phyloP scores from a whole-genome alignment of 2,113 vertebrate species.

The Diphyllodes magnificus region DNA sequence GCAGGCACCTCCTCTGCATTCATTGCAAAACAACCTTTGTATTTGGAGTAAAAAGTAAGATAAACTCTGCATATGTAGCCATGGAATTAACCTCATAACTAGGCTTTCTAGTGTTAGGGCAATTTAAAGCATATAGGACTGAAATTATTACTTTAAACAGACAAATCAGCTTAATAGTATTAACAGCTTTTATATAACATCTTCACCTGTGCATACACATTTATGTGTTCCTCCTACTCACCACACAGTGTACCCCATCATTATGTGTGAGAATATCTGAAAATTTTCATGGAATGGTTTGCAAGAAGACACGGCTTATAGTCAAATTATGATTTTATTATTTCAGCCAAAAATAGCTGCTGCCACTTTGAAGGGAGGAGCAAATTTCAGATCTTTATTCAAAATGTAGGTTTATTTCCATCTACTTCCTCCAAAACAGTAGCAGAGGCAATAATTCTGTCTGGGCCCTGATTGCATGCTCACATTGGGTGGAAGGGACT shows the following conservation, averaged over 20 bases:
- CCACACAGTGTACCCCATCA: background rate
- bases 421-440: background rate
- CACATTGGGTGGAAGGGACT: background rate
- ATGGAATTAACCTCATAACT: background rate
- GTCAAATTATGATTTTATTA: background rate
- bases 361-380: background rate
- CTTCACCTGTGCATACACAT: background rate
- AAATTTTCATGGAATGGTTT: background rate
- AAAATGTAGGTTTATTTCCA: background rate
- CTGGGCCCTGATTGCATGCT: background rate
- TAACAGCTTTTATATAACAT: background rate
- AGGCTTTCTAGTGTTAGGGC: background rate
- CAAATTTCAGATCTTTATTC: background rate
- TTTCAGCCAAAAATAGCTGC: background rate
- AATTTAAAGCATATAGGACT: background rate
- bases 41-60: background rate
- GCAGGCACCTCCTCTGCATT: background rate
- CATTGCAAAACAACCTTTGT: background rate
- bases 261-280: fast-evolving
- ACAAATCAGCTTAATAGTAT: background rate
- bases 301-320: background rate
- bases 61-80: background rate
- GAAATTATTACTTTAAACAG: background rate
- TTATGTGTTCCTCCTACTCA: background rate
- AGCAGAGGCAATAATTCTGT: background rate